Evolutionary conservation across 2,888 invertebrate genomes (phyloP).

Genomic region (Sarcophaga caerulescens): DNA sequence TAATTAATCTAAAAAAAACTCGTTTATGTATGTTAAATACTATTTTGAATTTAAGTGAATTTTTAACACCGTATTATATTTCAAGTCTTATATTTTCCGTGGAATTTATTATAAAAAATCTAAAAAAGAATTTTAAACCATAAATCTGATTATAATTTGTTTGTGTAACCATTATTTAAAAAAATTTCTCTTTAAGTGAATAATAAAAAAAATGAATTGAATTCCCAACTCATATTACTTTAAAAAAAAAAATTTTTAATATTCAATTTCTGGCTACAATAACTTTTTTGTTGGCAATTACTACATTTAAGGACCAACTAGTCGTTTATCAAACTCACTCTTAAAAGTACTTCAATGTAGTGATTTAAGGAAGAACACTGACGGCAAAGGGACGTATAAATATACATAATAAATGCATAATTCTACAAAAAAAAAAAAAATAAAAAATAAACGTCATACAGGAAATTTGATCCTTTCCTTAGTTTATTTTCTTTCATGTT

Average conservation of each 20-base stretch:
- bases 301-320: conserved; percentile 22
- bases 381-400: background rate
- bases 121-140: background rate
- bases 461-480: conserved; percentile 55
- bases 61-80: conserved; percentile 30
- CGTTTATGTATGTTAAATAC: background rate
- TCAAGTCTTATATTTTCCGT: conserved; percentile 9
- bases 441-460: conserved; percentile 23
- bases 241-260: background rate
- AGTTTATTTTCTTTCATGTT: conserved; percentile 12
- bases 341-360: conserved; percentile 13
- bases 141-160: conserved; percentile 16
- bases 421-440: conserved; percentile 27
- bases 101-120: background rate
- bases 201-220: conserved; percentile 20
- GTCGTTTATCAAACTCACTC: background rate
- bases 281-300: background rate
- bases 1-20: background rate
- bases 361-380: conserved; percentile 2
- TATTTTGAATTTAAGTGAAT: conserved; percentile 16
- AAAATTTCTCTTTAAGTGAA: background rate
- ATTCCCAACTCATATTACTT: conserved; percentile 52
- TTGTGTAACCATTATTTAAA: background rate
- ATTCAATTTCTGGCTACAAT: background rate
- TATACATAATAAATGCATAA: background rate